Evolutionary conservation across 2,797 vertebrate genomes (phyloP).

Genomic region (Falco concolor): DNA sequence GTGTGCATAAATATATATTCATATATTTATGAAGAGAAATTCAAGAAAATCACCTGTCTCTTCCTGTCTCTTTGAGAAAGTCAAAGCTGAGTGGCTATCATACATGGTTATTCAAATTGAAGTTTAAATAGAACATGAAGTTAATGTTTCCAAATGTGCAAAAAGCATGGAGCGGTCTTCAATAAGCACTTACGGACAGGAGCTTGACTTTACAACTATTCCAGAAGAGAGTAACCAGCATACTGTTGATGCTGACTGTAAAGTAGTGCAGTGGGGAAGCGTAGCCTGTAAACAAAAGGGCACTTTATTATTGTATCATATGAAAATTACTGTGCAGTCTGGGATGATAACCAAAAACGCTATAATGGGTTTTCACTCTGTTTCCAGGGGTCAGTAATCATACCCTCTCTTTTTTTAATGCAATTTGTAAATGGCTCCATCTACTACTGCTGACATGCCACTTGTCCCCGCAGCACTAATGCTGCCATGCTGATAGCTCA

Average conservation of each 20-base stretch:
- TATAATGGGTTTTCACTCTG: not conserved
- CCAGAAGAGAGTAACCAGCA: not conserved
- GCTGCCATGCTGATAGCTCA: slow-evolving; percentile 21
- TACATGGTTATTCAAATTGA: not conserved
- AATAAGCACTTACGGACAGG: not conserved
- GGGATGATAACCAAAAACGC: slow-evolving; percentile 23
- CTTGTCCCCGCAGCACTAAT: slow-evolving; percentile 23
- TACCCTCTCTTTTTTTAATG: slow-evolving; percentile 5
- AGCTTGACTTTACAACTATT: not conserved
- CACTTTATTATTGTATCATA: not conserved
- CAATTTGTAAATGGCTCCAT: slow-evolving; percentile 44
- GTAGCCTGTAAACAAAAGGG: not conserved
- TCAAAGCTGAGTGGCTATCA: not conserved
- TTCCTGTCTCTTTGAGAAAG: rapidly evolving
- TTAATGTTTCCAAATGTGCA: not conserved
- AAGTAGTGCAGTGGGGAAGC: not conserved
- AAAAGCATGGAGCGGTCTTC: not conserved
- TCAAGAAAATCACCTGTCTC: rapidly evolving
- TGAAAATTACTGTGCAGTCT: not conserved
- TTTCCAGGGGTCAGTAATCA: not conserved
- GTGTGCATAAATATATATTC: not conserved
- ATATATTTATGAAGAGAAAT: not conserved
- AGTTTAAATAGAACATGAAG: not conserved
- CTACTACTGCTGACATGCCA: not conserved
- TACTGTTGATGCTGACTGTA: not conserved